phyloP scores from a whole-genome alignment of 2,797 vertebrate species.

The Numenius phaeopus region DNA sequence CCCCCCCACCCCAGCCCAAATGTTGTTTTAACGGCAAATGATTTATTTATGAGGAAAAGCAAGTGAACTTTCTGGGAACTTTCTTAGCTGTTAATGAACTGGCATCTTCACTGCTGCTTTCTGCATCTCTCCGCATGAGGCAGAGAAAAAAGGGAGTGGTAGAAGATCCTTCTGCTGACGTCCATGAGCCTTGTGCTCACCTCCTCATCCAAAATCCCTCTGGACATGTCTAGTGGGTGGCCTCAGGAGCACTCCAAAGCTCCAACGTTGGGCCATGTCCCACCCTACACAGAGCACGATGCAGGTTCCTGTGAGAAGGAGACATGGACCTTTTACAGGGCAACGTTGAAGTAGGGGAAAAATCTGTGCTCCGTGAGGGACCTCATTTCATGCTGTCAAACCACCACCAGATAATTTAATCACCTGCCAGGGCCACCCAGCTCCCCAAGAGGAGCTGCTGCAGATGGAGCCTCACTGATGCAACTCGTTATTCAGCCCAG shows the following conservation, averaged over 20 bases:
- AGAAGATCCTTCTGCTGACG: neutral
- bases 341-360: fast-evolving
- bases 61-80: neutral
- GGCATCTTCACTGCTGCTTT: neutral
- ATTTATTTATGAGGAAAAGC: neutral
- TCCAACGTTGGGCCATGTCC: fast-evolving
- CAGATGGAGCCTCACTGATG: neutral
- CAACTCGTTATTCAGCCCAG: neutral
- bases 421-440: neutral
- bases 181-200: neutral
- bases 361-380: neutral
- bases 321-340: neutral
- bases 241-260: neutral
- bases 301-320: neutral
- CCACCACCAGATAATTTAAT: neutral
- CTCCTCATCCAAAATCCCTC: neutral
- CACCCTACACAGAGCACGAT: fast-evolving
- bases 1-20: neutral
- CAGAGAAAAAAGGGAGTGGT: neutral
- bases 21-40: conserved; percentile 6
- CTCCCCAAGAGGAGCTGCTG: neutral
- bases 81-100: neutral
- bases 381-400: neutral
- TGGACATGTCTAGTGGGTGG: neutral
- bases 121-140: neutral